A percentile compares a stretch with the other conserved stretches of the same genome.
Evolutionary conservation across 1,140 invertebrate genomes (phyloP).

Genomic region (Lepidostoma basale): DNA sequence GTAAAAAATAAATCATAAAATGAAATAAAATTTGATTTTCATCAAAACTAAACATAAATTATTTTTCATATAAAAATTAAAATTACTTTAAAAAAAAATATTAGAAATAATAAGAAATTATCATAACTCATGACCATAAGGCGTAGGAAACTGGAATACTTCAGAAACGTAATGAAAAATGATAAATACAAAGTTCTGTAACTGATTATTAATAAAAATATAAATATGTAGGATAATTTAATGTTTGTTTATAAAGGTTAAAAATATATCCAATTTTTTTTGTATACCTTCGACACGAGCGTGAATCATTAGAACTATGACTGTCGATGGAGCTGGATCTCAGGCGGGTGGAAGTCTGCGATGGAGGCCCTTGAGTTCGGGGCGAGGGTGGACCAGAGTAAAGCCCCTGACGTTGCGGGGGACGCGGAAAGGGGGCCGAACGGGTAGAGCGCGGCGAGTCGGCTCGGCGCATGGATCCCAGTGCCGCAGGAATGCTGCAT

Average conservation of each 20-base stretch:
- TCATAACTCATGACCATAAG: not conserved
- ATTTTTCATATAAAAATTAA: not conserved
- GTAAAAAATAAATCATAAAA: too few species aligned
- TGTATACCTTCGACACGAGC: conserved; percentile 67
- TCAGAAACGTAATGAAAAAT: too few species aligned
- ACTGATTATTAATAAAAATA: too few species aligned
- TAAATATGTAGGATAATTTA: too few species aligned
- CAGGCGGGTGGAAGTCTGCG: conserved; percentile 68
- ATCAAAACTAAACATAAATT: not conserved
- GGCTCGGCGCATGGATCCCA: conserved; percentile 50
- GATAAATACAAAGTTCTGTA: too few species aligned
- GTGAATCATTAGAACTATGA: conserved; percentile 80
- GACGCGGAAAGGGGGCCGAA: conserved; percentile 83
- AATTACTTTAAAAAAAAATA: conserved; percentile 4
- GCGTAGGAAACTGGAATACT: too few species aligned
- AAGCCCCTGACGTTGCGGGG: conserved; percentile 77
- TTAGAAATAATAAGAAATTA: not conserved
- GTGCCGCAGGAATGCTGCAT: conserved; percentile 55
- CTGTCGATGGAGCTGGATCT: conserved; percentile 83
- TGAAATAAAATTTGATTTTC: too few species aligned
- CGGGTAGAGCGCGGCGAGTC: conserved; percentile 81
- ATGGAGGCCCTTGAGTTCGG: conserved; percentile 47
- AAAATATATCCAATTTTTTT: too few species aligned
- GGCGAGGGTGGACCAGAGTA: conserved; percentile 68
- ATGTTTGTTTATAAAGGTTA: too few species aligned